Conservation (phyloP, 2,888 invertebrate species). For the Syritta pipiens region DNA sequence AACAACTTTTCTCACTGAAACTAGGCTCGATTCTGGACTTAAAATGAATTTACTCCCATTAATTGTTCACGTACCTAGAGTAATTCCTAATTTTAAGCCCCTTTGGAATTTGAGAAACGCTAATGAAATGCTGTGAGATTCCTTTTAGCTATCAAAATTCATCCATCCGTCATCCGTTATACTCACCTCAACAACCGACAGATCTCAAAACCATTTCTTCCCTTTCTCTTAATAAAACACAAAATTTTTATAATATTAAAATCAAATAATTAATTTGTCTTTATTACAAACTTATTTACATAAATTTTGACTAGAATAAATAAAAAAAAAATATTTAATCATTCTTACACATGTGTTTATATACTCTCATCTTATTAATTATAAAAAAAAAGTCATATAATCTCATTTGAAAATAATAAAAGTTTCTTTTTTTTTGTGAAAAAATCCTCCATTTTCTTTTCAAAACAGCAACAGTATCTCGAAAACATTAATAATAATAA, state of each 20-base stretch:
- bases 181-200: too few relatives aligned
- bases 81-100: too few relatives aligned
- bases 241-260: conserved; percentile 8
- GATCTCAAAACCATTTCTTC: too few relatives aligned
- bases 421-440: conserved; percentile 3
- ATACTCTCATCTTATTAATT: conserved; percentile 16
- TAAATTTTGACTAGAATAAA: conserved; percentile 70
- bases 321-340: conserved; percentile 53
- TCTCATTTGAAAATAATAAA: conserved; percentile 44
- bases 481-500: conserved; percentile 12
- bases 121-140: too few relatives aligned
- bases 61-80: too few relatives aligned
- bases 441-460: not conserved
- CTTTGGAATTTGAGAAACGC: too few relatives aligned
- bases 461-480: conserved; percentile 6
- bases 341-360: conserved; percentile 1
- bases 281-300: conserved; percentile 69
- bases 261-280: conserved; percentile 59
- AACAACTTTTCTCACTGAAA: too few relatives aligned
- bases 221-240: not conserved
- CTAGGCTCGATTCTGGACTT: too few relatives aligned
- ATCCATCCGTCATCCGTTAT: too few relatives aligned
- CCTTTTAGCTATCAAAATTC: too few relatives aligned
- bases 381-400: conserved; percentile 59
- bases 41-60: too few relatives aligned